Evolutionary conservation across 2,113 vertebrate genomes (phyloP).

Genomic region (Pantherophis guttatus): DNA sequence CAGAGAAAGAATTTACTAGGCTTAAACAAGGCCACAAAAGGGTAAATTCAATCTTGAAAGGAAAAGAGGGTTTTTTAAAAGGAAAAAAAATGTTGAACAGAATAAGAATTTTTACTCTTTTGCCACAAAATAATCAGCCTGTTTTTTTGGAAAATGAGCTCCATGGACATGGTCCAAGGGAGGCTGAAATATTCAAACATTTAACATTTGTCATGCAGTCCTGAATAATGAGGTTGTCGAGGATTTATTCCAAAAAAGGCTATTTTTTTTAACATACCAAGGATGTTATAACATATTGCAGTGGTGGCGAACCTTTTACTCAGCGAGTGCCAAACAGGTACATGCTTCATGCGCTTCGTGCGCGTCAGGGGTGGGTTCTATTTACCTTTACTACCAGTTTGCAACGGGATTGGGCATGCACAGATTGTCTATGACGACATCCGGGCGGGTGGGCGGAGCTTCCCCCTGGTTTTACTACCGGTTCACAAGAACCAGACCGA

Average conservation of each 20-base stretch:
- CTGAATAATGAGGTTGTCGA: background rate
- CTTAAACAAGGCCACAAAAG: slow-evolving; percentile 51
- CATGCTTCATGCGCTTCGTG: too few species aligned
- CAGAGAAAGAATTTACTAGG: slow-evolving; percentile 50
- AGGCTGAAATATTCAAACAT: background rate
- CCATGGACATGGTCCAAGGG: background rate
- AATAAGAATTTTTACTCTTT: slow-evolving; percentile 38
- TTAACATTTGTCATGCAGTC: background rate
- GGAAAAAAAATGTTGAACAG: background rate
- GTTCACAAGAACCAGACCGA: too few species aligned
- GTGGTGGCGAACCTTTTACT: too few species aligned
- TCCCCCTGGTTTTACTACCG: too few species aligned
- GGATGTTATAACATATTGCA: too few species aligned
- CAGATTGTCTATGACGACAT: too few species aligned
- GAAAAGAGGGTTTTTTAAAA: background rate
- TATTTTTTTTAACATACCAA: background rate
- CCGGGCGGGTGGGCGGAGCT: too few species aligned
- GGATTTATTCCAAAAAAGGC: background rate
- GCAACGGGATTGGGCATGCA: too few species aligned
- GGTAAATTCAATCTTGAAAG: slow-evolving; percentile 47
- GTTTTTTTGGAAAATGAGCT: slow-evolving; percentile 21
- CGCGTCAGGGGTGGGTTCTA: too few species aligned
- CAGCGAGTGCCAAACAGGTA: too few species aligned
- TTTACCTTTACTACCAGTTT: too few species aligned
- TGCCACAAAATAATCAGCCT: slow-evolving; percentile 21